Evolutionary conservation across 2,113 vertebrate species (phyloP).

Genomic region (Brachyistius frenatus): DNA sequence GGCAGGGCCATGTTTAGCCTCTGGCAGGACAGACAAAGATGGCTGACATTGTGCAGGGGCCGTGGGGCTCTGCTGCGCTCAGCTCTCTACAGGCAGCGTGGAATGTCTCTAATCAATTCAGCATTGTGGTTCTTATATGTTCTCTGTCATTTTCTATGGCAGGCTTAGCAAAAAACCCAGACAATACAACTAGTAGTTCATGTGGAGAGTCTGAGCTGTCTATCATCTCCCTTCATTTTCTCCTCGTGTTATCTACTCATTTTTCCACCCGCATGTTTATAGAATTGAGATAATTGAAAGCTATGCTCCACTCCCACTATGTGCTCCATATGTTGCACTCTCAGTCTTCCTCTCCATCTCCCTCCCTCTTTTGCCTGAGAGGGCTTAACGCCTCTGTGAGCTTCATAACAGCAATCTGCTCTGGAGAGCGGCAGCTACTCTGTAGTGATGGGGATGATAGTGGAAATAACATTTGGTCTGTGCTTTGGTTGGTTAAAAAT

Average conservation of each 20-base stretch:
- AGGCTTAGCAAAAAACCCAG: slow-evolving; percentile 53
- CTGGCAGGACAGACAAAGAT: slow-evolving; percentile 79
- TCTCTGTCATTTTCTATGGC: slow-evolving; percentile 69
- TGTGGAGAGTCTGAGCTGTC: slow-evolving; percentile 53
- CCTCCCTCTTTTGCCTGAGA: slow-evolving; percentile 73
- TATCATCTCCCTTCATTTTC: slow-evolving; percentile 72
- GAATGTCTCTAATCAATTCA: slow-evolving; percentile 85
- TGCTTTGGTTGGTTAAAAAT: slow-evolving; percentile 49
- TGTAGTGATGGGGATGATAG: slow-evolving; percentile 53
- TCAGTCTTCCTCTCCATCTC: slow-evolving; percentile 57
- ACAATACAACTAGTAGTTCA: slow-evolving; percentile 62
- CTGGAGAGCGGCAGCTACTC: slow-evolving; percentile 72
- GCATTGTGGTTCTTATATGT: slow-evolving; percentile 74
- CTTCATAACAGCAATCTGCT: slow-evolving; percentile 81
- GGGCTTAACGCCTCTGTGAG: slow-evolving; percentile 81
- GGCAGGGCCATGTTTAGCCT: slow-evolving; percentile 73
- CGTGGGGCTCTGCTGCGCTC: slow-evolving; percentile 56
- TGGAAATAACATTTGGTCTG: slow-evolving; percentile 36
- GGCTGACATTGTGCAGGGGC: slow-evolving; percentile 56
- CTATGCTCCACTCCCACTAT: slow-evolving; percentile 74
- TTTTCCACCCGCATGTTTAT: slow-evolving; percentile 75
- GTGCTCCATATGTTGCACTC: slow-evolving; percentile 75
- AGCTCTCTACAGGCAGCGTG: slow-evolving; percentile 70
- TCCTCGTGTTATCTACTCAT: slow-evolving; percentile 67
- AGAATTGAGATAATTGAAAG: slow-evolving; percentile 80